phyloP scores from a whole-genome alignment of 1,140 invertebrate genomes.

The Dryas iulia region DNA sequence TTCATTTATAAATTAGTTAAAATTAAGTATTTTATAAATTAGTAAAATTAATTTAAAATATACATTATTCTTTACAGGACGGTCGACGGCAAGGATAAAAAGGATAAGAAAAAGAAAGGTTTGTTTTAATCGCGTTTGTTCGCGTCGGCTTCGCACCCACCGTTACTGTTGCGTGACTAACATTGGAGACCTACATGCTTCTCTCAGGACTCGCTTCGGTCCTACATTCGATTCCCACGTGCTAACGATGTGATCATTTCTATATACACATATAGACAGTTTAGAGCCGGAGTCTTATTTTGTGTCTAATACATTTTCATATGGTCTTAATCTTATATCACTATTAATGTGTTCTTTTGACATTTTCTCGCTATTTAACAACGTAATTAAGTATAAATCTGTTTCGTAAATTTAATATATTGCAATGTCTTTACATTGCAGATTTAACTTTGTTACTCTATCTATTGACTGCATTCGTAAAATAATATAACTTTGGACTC shows the following conservation, averaged over 20 bases:
- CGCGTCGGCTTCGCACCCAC: slow-evolving; percentile 64
- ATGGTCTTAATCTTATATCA: no score
- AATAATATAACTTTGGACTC: neutral
- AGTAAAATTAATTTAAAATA: neutral
- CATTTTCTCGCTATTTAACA: neutral
- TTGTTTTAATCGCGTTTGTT: slow-evolving; percentile 71
- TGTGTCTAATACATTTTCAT: neutral
- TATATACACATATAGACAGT: neutral
- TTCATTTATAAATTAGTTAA: no score
- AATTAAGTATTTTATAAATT: no score
- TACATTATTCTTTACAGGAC: slow-evolving; percentile 59
- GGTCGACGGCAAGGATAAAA: slow-evolving; percentile 79
- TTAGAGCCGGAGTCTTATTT: neutral
- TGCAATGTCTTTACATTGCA: no score
- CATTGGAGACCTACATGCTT: slow-evolving; percentile 37
- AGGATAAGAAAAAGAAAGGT: slow-evolving; percentile 82
- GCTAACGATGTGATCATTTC: neutral
- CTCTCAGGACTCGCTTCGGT: slow-evolving; percentile 14
- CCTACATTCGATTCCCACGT: neutral
- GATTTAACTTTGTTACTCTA: neutral
- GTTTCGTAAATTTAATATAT: no score
- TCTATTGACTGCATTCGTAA: neutral
- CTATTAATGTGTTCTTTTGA: neutral
- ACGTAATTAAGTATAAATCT: neutral
- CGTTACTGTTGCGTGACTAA: slow-evolving; percentile 69